Percentiles rank a stretch among this genome's conserved stretches.
phyloP scores from a whole-genome alignment of 1,140 invertebrate genomes.

The Drosophila malerkotliana region DNA sequence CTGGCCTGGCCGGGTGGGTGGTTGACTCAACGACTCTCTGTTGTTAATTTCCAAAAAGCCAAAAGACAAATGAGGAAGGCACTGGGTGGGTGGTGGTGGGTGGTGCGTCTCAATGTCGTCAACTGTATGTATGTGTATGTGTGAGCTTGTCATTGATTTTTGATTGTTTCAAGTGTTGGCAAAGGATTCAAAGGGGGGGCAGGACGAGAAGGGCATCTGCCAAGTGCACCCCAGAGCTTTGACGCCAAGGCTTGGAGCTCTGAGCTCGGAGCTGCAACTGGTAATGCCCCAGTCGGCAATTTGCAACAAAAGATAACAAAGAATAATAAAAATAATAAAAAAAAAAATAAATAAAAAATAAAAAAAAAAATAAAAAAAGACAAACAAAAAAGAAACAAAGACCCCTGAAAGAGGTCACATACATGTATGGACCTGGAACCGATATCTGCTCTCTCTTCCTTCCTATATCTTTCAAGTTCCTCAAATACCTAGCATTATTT shows the following conservation, averaged over 20 bases:
- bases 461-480: too few species aligned
- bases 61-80: constrained; percentile 80
- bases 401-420: too few species aligned
- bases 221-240: constrained; percentile 79
- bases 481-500: too few species aligned
- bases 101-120: constrained; percentile 66
- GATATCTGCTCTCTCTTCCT: too few species aligned
- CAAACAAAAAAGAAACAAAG: constrained; percentile 5
- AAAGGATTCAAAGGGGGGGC: constrained; percentile 9
- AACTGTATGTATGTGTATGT: constrained; percentile 14
- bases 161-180: constrained; percentile 77
- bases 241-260: constrained; percentile 52
- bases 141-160: constrained; percentile 69
- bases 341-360: constrained; percentile 9
- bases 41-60: constrained; percentile 80
- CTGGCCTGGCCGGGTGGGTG: not conserved
- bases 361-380: not conserved
- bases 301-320: constrained; percentile 76
- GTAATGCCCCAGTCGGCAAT: constrained; percentile 77
- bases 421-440: too few species aligned
- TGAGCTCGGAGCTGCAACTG: constrained; percentile 11
- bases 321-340: constrained; percentile 11
- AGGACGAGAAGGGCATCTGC: constrained; percentile 19
- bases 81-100: constrained; percentile 31
- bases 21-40: constrained; percentile 31